Base-by-base conservation (phyloP, 1,140 invertebrate species). In the Cydia fagiglandana region DNA sequence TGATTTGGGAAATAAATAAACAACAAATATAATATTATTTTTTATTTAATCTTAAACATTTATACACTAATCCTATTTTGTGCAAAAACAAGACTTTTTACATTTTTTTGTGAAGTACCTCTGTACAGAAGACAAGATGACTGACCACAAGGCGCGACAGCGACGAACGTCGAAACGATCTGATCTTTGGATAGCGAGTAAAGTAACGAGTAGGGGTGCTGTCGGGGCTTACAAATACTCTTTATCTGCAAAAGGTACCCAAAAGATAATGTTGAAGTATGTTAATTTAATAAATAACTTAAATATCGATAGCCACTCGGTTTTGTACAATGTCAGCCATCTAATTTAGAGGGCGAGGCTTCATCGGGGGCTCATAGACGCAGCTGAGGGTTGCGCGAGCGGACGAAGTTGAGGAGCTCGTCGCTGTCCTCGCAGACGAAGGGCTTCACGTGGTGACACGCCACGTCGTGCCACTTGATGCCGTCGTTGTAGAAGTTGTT, bases 401-500 rank as follows among this genome's bases (percentile, higher is more conserved):
- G 96, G 24, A 98, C 97, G 84, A 98, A 98, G 93, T 97, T 97
- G 79, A 98, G 94, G n/a, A 98, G 94, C 92, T 98, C 97, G 78
- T 98, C 97, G 87, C 96, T 97, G 94, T 98, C 97, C 93, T 98
- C 97, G 90, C 97, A 98, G 3, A 98, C 97, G 94, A 98, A 98
- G 2, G 97, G 97, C 92, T 98, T 98, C 75, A 97, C 94, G 89
- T 98, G 97, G 88, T 98, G 96, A 84, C 97, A 98, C 74, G 97
- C 97, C 15, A 98, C 97, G 86, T 98, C 97, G 94, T 98, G 97
- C 96, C 97, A 98, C 91, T 98, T 97, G 82, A 97, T 94, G 47
- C 97, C 97, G 85, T 98, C 97, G 83, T 97, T 96, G 94, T 98
- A 98, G 94, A 98, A 98, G 90, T 98, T 98, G 94, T 98, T 98